Percentiles rank a stretch among this genome's conserved stretches.
phyloP scores from a whole-genome alignment of 2,888 invertebrate species.

The Julus scandinavius region DNA sequence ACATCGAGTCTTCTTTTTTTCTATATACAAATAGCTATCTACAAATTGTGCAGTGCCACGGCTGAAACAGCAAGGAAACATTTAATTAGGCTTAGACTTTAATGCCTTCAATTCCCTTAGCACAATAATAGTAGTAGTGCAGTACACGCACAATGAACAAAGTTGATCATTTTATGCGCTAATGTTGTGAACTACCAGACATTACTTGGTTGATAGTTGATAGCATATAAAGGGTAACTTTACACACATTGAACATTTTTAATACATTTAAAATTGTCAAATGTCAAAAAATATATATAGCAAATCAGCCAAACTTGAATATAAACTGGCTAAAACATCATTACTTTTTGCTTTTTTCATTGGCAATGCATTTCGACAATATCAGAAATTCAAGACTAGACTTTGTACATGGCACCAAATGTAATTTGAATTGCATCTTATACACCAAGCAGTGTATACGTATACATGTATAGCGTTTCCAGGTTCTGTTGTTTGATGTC shows the following conservation, averaged over 20 bases:
- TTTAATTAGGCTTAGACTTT: conserved; percentile 38
- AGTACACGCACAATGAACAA: neutral
- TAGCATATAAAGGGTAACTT: too few relatives aligned
- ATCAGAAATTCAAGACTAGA: neutral
- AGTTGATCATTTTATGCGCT: conserved; percentile 29
- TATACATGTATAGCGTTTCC: neutral
- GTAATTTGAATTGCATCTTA: neutral
- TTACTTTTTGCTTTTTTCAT: neutral
- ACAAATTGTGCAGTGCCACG: conserved; percentile 26
- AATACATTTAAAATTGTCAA: too few relatives aligned
- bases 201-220: neutral
- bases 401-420: neutral
- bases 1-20: neutral
- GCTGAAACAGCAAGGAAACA: conserved; percentile 26
- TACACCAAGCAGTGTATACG: neutral
- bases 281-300: too few relatives aligned
- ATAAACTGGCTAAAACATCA: too few relatives aligned
- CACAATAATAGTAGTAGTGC: neutral
- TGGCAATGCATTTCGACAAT: neutral
- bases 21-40: neutral
- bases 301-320: too few relatives aligned
- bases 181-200: neutral
- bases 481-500: conserved; percentile 6
- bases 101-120: conserved; percentile 24
- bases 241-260: too few relatives aligned